A percentile compares a stretch with the other conserved stretches of the same genome.
These are phyloP conservation scores for Brachionus manjavacas DNA, from an alignment of 1,140 invertebrate genomes.

Conservation along the genomic window DNA sequence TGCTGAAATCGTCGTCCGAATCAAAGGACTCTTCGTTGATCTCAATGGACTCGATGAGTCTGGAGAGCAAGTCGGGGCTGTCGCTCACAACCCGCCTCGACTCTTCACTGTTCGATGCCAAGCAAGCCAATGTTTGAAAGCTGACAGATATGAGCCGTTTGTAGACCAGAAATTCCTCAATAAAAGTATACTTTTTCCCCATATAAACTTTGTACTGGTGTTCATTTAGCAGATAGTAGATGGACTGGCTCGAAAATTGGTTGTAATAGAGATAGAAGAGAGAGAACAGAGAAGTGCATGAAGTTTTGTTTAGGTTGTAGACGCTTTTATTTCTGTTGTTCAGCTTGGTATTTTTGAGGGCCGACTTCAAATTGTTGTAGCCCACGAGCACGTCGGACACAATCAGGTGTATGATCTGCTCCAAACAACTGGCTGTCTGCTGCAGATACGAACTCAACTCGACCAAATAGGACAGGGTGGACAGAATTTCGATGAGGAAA, in stretches of 20 bases:
- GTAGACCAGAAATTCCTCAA: background rate
- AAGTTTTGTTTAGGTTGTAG: background rate
- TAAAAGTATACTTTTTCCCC: slow-evolving; percentile 1
- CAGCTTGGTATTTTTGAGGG: background rate
- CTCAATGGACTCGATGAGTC: slow-evolving; percentile 13
- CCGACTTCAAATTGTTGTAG: background rate
- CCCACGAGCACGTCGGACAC: background rate
- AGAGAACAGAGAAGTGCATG: slow-evolving; percentile 26
- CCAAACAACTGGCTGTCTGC: slow-evolving; percentile 9
- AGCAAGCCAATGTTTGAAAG: slow-evolving; percentile 32
- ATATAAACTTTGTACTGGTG: slow-evolving; percentile 33
- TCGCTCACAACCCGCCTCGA: slow-evolving; percentile 21
- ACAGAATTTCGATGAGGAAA: slow-evolving; percentile 23
- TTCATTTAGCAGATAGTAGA: background rate
- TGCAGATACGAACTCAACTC: slow-evolving; percentile 27
- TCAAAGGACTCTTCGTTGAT: background rate
- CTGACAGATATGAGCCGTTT: background rate
- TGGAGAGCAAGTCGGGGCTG: background rate
- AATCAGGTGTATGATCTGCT: slow-evolving; percentile 9
- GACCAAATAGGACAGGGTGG: slow-evolving; percentile 24
- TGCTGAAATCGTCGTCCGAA: background rate
- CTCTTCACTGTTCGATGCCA: slow-evolving; percentile 29
- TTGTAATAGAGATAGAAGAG: slow-evolving; percentile 27
- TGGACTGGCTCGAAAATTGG: background rate
- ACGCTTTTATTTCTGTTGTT: slow-evolving; percentile 2